Base-by-base conservation (phyloP, 2,113 vertebrate species). In the Nothoprocta perdicaria region DNA sequence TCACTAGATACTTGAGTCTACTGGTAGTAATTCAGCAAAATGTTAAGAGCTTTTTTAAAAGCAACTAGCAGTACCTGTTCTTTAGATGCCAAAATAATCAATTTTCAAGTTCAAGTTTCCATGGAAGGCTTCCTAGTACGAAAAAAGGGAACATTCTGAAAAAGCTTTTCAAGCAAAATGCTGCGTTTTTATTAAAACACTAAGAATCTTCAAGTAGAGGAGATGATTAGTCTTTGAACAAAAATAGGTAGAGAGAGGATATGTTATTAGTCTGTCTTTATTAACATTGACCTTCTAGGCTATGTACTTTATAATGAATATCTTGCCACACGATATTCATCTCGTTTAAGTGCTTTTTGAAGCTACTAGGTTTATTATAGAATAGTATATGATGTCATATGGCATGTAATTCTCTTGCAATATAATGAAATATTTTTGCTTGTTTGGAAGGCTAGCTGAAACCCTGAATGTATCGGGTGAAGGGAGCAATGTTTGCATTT, bases 31-130 rank as follows among this genome's bases (percentile, higher is more conserved):
- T 55, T 95, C 60, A 91, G 87, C 63, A 93, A 84, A 69, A 57
- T 86, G 21, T 80, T 78, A 77, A 84, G 80, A 88, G 83, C 69
- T 96, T 93, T 96, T 95, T 82, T 92, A 88, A 93, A 95, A 91
- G 91, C 75, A 78, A 71, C 48, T 79, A 68, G 60, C 73, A 35
- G 12, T 76, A 67, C 75, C 88, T 94, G 84, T 45, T 50, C 80
- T 93, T 90, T 13, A 78, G 61, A 52, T 89, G 61, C 84, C 85
- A 52, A 78, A 62, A 58, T 78, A 90, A 89, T 94, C 33, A 12
- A 9, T 26, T 6, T 40, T 38, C 35, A 68, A 91, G 86, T 40
- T 38, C 35, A 68, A 91, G 86, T 73, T 60, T 40, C 60, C 60
- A 19, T 78, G 75, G 29, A 80, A 85, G 43, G 33, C 88, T 86